Evolutionary conservation across 2,113 vertebrate genomes (phyloP).

Genomic region (Oenanthe melanoleuca): DNA sequence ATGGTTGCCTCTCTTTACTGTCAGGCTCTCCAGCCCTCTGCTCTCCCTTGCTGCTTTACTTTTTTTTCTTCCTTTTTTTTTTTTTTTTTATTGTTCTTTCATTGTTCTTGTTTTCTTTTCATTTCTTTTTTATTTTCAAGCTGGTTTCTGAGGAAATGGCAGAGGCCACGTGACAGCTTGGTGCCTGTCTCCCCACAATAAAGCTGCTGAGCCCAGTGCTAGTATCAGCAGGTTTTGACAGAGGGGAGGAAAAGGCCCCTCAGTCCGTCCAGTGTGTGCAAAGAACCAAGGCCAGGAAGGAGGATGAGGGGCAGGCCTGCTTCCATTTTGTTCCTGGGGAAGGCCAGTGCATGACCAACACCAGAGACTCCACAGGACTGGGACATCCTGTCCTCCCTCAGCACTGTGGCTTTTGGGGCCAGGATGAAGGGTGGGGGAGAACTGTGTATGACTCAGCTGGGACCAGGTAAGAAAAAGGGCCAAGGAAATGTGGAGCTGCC

Average conservation of each 20-base stretch:
- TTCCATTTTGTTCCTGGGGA: not conserved
- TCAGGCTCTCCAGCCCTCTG: not conserved
- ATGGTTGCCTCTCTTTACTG: rapidly evolving
- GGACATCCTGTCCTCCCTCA: not conserved
- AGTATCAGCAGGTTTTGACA: not conserved
- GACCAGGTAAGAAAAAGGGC: not conserved
- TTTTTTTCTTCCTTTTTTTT: rapidly evolving
- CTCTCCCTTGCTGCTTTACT: not conserved
- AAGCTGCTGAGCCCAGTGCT: not conserved
- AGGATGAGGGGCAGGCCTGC: not conserved
- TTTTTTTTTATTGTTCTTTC: not conserved
- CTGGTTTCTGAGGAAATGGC: not conserved
- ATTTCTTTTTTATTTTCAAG: not conserved
- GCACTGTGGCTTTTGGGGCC: not conserved
- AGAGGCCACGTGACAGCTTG: not conserved
- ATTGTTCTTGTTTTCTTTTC: not conserved
- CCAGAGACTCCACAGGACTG: not conserved
- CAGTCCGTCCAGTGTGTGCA: rapidly evolving
- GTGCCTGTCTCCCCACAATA: not conserved
- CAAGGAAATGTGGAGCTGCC: not conserved
- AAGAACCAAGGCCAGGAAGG: not conserved
- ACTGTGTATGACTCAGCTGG: not conserved
- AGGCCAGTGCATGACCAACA: not conserved
- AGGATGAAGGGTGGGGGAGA: not conserved
- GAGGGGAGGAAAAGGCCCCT: not conserved